Conservation (phyloP, 1,140 invertebrate genomes). For the Paramacrobiotus metropolitanus region DNA sequence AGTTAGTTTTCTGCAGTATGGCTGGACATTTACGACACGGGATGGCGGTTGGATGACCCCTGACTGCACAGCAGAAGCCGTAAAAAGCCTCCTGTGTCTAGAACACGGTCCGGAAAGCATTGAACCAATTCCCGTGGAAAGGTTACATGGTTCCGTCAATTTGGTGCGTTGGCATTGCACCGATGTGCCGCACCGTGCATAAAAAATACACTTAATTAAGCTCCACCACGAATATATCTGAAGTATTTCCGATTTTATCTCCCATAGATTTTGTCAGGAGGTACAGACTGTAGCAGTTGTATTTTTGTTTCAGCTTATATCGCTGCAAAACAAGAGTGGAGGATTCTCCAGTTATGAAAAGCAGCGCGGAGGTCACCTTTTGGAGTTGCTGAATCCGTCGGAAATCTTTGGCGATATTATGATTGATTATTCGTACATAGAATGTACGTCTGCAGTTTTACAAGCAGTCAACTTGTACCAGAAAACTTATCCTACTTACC, state of each 20-base stretch:
- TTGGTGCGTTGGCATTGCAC: no score
- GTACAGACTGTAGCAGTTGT: no score
- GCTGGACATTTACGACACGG: constrained; percentile 18
- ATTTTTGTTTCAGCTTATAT: constrained; percentile 14
- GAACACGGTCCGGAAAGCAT: no score
- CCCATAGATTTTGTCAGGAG: no score
- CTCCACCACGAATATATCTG: no score
- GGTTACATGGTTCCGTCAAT: constrained; percentile 11
- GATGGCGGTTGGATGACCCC: constrained; percentile 19
- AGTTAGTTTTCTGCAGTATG: no score
- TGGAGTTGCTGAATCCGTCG: constrained; percentile 19
- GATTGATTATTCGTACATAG: constrained; percentile 20
- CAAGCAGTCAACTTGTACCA: constrained; percentile 16
- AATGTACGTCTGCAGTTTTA: constrained; percentile 19
- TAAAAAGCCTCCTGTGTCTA: constrained; percentile 16
- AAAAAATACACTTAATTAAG: no score
- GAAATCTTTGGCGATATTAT: constrained; percentile 22
- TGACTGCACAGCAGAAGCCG: constrained; percentile 20
- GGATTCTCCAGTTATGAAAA: constrained; percentile 19
- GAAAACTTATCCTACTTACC: constrained; percentile 13
- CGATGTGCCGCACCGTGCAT: no score
- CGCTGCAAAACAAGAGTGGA: constrained; percentile 16
- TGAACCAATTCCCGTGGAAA: no score
- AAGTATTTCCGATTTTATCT: no score
- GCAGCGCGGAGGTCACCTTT: constrained; percentile 16